Evolutionary conservation across 1,140 invertebrate species (phyloP).

Genomic region (Ceratosolen fusciceps): DNA sequence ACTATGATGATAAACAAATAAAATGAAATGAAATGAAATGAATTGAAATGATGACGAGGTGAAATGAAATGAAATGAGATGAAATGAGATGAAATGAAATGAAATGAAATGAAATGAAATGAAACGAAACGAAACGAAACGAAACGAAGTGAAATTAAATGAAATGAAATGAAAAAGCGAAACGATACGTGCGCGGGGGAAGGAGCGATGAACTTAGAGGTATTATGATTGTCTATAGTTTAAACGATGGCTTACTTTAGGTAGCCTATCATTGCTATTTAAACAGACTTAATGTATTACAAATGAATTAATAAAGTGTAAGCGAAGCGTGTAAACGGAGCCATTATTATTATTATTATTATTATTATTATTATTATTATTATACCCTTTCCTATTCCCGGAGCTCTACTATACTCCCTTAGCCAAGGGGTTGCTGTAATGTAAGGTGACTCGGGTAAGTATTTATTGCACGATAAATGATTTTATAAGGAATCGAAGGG

Average conservation of each 20-base stretch:
- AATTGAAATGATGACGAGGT: constrained; percentile 51
- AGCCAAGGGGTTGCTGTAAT: too few relatives aligned
- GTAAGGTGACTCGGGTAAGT: too few relatives aligned
- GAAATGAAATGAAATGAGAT: constrained; percentile 51
- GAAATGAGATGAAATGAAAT: too few relatives aligned
- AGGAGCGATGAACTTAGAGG: constrained; percentile 55
- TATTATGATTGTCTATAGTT: constrained; percentile 70
- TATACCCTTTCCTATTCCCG: too few relatives aligned
- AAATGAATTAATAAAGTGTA: constrained; percentile 72
- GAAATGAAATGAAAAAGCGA: constrained; percentile 52
- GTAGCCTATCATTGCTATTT: constrained; percentile 68
- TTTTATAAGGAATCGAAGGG: too few relatives aligned
- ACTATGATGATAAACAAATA: too few relatives aligned
- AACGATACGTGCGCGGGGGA: constrained; percentile 47
- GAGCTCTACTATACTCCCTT: too few relatives aligned
- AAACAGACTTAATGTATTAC: constrained; percentile 72
- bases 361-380: too few relatives aligned
- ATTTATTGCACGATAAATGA: too few relatives aligned
- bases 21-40: constrained; percentile 54
- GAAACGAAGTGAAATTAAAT: constrained; percentile 54
- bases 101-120: constrained; percentile 53
- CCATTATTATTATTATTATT: too few relatives aligned
- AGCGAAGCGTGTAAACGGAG: constrained; percentile 68
- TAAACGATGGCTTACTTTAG: constrained; percentile 67
- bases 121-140: constrained; percentile 52